phyloP scores from a whole-genome alignment of 1,140 invertebrate genomes.

The Lasioglossum albipes region DNA sequence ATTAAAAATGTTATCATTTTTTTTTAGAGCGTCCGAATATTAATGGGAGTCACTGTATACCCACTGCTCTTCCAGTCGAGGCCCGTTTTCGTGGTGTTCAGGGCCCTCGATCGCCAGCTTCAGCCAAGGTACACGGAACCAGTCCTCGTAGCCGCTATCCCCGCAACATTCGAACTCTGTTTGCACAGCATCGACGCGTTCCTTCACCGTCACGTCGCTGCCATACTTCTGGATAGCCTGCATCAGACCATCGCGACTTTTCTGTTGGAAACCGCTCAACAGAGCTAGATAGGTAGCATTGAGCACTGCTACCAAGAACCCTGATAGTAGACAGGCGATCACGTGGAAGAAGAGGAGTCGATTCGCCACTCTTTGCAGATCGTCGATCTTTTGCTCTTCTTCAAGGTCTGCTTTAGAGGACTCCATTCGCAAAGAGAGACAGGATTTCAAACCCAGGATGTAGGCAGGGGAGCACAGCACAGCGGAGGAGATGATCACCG shows the following conservation, averaged over 20 bases:
- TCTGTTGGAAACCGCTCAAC: constrained; percentile 33
- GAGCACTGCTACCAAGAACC: constrained; percentile 27
- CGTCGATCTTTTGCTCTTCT: background rate
- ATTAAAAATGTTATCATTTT: no score
- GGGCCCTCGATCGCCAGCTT: background rate
- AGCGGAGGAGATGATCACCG: constrained; percentile 14
- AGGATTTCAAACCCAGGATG: constrained; percentile 25
- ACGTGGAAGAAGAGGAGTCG: constrained; percentile 40
- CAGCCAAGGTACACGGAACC: constrained; percentile 54
- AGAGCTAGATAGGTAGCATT: constrained; percentile 38
- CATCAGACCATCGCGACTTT: constrained; percentile 32
- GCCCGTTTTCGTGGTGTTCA: constrained; percentile 26
- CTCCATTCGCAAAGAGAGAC: background rate
- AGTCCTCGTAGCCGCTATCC: constrained; percentile 47
- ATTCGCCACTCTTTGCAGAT: no score
- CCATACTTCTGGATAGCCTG: constrained; percentile 46
- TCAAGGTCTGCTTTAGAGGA: background rate
- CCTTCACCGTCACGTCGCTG: constrained; percentile 25
- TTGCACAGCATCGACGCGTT: constrained; percentile 45
- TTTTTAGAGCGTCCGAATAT: no score
- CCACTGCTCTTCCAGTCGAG: constrained; percentile 46
- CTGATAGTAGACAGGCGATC: constrained; percentile 48
- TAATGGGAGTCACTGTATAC: constrained; percentile 10
- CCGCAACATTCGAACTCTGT: constrained; percentile 56
- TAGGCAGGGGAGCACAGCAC: constrained; percentile 46